A percentile compares a stretch with the other conserved stretches of the same genome.
These are phyloP conservation scores for Albula goreensis DNA, from an alignment of 2,113 vertebrate genomes.

Conservation along the genomic window DNA sequence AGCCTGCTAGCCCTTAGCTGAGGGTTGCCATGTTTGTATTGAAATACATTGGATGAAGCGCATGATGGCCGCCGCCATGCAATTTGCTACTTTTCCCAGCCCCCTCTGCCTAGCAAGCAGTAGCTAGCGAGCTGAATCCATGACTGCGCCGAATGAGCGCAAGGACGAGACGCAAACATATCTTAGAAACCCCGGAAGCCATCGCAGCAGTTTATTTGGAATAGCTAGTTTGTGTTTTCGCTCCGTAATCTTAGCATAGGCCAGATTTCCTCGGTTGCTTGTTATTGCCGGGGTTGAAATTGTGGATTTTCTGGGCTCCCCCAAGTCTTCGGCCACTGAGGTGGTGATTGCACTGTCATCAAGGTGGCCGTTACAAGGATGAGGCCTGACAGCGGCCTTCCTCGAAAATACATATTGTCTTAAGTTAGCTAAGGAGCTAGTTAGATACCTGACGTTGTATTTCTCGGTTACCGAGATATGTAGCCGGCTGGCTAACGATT, in stretches of 20 bases:
- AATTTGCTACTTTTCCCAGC: background rate
- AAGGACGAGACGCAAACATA: constrained; percentile 4
- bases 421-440: constrained; percentile 27
- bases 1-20: constrained; percentile 40
- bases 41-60: constrained; percentile 43
- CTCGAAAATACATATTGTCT: background rate
- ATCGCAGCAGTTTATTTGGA: background rate
- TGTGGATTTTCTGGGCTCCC: constrained; percentile 9
- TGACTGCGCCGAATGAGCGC: constrained; percentile 2
- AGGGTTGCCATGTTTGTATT: constrained; percentile 42
- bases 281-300: constrained; percentile 18
- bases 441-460: background rate
- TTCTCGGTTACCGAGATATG: background rate
- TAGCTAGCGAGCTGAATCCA: background rate
- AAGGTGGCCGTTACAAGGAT: constrained; percentile 51
- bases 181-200: background rate
- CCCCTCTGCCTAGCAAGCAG: background rate
- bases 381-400: constrained; percentile 53
- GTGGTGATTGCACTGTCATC: constrained; percentile 67
- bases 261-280: background rate
- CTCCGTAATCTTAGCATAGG: background rate
- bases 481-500: background rate
- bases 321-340: constrained; percentile 9
- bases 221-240: too few relatives aligned
- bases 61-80: constrained; percentile 40